Base-by-base conservation (phyloP, 2,113 vertebrate genomes). In the Anhinga rufa region DNA sequence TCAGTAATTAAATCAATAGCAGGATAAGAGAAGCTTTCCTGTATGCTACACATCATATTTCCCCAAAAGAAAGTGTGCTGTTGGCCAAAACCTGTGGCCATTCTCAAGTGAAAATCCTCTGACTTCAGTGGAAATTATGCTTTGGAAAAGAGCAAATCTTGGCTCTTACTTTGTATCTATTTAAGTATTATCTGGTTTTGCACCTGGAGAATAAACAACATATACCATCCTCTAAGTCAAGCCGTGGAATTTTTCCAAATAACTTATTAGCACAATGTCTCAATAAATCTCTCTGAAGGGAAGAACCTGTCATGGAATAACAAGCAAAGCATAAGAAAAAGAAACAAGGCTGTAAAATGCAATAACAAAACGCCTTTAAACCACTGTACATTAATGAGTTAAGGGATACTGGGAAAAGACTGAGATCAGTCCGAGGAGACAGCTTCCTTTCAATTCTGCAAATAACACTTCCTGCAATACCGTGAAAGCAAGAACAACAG, bases 241-340 rank as follows among this genome's bases (percentile, higher is more conserved):
- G 31, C 24, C 9, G 3, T 82, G 78, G 77, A 88, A 76, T 76
- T 68, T 54, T 95, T 97, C 94, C 86, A 91, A 58, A 60, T 64
- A 80, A 86, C 62, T 91, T 90, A 57, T 75, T 92, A 77, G 44
- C n/a, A 88, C 48, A 81, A 68, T 64, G 36, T 62, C 82, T 79
- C 40, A 61, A 66, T 96, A 95, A 96, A 96, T 96, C 72, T 93
- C 72, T 86, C 42, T 90, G 72, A 95, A 95, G 61, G 42, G 68
- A 75, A 82, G 78, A 92, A 95, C 78, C 66, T 97, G 71, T 52
- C 88, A 76, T 14, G 51, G 34, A 88, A 66, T 66, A 76, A 82
- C 25, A 70, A 69, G 42, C 44, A 17, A 21, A 70, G 44, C 5
- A 11, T 61, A 51, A 80, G 51, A 80, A 76, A 65, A 75, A 86